A percentile compares a stretch with the other conserved stretches of the same genome.
Conservation (phyloP, 2,113 vertebrate species). For the Osmerus eperlanus region DNA sequence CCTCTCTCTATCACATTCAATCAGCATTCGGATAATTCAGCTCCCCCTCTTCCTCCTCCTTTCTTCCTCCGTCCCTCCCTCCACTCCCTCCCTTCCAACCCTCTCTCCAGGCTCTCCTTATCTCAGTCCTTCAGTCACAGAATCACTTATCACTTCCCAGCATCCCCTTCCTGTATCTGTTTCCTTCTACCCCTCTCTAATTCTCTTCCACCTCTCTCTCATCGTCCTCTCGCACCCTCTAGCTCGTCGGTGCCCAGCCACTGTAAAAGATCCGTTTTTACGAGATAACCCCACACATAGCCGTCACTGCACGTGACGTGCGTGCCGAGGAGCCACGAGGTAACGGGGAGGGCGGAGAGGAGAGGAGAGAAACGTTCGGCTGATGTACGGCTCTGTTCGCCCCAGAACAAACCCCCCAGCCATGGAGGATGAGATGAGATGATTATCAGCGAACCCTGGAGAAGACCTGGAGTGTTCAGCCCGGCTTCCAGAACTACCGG, state of each 20-base stretch:
- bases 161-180: constrained; percentile 24
- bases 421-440: too few species aligned
- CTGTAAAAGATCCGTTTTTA: constrained; percentile 1
- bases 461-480: too few species aligned
- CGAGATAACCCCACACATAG: not conserved
- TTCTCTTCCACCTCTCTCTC: constrained; percentile 10
- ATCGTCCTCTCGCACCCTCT: constrained; percentile 22
- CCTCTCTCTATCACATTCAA: constrained; percentile 58
- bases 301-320: not conserved
- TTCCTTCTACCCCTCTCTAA: constrained; percentile 21
- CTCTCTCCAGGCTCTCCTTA: constrained; percentile 12
- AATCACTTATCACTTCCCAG: constrained; percentile 29
- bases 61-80: constrained; percentile 16
- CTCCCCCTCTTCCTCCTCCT: constrained; percentile 17
- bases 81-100: constrained; percentile 16
- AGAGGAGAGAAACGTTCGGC: not conserved
- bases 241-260: constrained; percentile 15
- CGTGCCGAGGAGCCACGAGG: not conserved
- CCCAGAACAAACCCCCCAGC: too few species aligned
- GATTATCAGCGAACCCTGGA: too few species aligned
- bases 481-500: not conserved
- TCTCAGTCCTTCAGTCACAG: constrained; percentile 22
- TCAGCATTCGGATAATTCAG: constrained; percentile 52
- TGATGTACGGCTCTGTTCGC: too few species aligned
- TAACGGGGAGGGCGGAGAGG: too few species aligned